Evolutionary conservation across 2,888 invertebrate genomes (phyloP).

Genomic region (Drosophila conformis): DNA sequence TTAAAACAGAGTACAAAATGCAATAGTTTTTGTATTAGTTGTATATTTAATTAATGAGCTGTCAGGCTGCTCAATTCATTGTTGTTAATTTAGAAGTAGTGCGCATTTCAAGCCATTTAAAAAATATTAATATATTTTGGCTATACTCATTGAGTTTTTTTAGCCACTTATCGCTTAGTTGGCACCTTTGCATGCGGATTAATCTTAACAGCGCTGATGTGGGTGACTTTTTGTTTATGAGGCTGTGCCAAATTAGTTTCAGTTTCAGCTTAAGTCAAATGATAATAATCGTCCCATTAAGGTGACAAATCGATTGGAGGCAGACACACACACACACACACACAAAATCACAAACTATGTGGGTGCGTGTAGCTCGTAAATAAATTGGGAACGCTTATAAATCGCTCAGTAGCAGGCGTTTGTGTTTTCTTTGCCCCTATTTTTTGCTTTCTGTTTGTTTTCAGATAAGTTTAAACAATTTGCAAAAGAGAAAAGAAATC

Average conservation of each 20-base stretch:
- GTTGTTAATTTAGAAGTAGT: slow-evolving; percentile 20
- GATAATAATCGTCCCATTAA: slow-evolving; percentile 57
- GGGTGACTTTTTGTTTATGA: slow-evolving; percentile 64
- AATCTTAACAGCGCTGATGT: slow-evolving; percentile 29
- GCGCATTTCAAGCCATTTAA: slow-evolving; percentile 13
- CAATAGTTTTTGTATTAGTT: background rate
- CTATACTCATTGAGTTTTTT: slow-evolving; percentile 4
- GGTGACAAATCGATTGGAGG: slow-evolving; percentile 55
- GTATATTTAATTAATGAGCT: slow-evolving; percentile 1
- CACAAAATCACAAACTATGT: slow-evolving; percentile 1
- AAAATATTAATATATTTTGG: slow-evolving; percentile 12
- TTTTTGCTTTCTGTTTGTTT: slow-evolving; percentile 38
- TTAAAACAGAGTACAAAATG: background rate
- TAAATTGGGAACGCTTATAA: slow-evolving; percentile 46
- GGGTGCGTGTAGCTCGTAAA: slow-evolving; percentile 27
- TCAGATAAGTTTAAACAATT: slow-evolving; percentile 62
- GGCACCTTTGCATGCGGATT: slow-evolving; percentile 30
- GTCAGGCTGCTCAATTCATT: slow-evolving; percentile 36
- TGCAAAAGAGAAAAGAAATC: slow-evolving; percentile 12
- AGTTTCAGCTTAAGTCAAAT: slow-evolving; percentile 39
- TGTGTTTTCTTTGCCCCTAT: slow-evolving; percentile 18
- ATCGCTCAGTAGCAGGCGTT: slow-evolving; percentile 45
- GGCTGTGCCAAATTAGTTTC: slow-evolving; percentile 66
- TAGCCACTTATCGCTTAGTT: slow-evolving; percentile 20
- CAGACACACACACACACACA: background rate